Conservation (phyloP, 2,113 vertebrate species). For the Malaclemys terrapin region DNA sequence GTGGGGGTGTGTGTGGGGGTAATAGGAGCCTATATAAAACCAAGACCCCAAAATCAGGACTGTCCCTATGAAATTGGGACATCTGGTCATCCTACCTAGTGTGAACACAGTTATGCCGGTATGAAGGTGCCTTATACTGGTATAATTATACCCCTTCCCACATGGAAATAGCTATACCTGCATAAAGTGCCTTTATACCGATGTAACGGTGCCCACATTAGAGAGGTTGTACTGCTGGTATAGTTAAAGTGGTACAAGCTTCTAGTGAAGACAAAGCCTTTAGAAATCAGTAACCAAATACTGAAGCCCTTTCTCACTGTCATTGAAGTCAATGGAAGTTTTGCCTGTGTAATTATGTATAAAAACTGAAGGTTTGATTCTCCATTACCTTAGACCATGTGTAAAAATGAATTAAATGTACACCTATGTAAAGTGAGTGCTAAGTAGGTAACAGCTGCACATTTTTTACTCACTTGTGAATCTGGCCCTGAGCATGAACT, state of each 20-base stretch:
- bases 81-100: no score
- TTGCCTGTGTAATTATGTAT: neutral
- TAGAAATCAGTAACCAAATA: neutral
- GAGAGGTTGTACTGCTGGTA: neutral
- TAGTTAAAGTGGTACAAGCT: neutral
- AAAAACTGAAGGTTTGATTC: neutral
- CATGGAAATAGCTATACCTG: neutral
- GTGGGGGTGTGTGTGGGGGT: no score
- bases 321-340: neutral
- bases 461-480: neutral
- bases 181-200: neutral
- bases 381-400: neutral
- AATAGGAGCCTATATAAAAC: no score
- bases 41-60: no score
- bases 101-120: no score
- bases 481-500: neutral
- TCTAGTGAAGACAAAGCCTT: neutral
- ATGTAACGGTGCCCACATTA: neutral
- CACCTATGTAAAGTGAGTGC: neutral
- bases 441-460: neutral
- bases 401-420: neutral
- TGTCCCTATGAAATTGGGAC: no score
- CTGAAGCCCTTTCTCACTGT: neutral
- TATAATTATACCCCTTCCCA: neutral
- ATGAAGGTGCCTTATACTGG: neutral